These are phyloP conservation scores for Nebria brevicollis DNA, from an alignment of 2,888 invertebrate genomes.

Conservation along the genomic window DNA sequence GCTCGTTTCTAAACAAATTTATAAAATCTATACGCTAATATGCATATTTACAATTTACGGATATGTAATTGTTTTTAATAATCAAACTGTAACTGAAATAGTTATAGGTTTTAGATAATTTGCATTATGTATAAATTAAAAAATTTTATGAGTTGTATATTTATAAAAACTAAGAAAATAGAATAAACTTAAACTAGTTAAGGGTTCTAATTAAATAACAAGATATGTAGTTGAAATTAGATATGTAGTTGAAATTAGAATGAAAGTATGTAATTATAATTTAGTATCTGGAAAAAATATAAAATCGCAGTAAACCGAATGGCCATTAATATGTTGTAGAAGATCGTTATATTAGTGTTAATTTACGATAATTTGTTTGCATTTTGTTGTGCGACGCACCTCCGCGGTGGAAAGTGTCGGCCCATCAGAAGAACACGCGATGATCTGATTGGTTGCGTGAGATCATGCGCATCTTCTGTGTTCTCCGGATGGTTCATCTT, in stretches of 20 bases:
- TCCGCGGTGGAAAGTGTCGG: constrained; percentile 3
- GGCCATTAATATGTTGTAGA: not conserved
- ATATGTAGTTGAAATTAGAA: not conserved
- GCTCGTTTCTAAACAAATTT: no score
- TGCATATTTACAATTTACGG: no score
- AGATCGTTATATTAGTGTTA: constrained; percentile 6
- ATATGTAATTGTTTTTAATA: no score
- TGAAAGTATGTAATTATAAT: not conserved
- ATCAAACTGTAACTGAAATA: no score
- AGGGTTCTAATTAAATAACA: no score
- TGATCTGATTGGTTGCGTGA: constrained; percentile 29
- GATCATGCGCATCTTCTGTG: constrained; percentile 51
- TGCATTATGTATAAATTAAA: no score
- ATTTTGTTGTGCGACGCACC: constrained; percentile 7
- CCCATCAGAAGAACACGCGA: constrained; percentile 6
- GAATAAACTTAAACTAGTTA: no score
- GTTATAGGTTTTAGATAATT: no score
- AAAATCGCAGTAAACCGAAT: not conserved
- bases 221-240: no score
- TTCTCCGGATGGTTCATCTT: constrained; percentile 51
- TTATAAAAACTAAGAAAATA: no score
- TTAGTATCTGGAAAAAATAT: not conserved
- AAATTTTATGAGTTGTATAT: no score
- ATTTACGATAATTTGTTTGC: not conserved
- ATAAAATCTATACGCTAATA: no score